Conservation (phyloP, 2,113 vertebrate genomes). For the Pleuronectes platessa region DNA sequence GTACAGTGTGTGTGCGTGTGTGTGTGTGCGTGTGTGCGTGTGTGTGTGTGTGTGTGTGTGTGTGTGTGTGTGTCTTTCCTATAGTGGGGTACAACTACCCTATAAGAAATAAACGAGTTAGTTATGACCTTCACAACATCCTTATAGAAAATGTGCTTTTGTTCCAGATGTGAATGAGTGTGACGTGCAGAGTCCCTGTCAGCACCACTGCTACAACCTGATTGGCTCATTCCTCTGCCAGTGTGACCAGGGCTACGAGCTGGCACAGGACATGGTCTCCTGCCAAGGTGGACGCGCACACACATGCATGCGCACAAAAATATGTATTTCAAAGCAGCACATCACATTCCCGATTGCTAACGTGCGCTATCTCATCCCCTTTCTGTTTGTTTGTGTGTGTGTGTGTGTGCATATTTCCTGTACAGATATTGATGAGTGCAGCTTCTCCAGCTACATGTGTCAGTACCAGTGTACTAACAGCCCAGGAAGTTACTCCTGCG, state of each 20-base stretch:
- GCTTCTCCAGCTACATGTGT: conserved; percentile 91
- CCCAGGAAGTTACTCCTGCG: conserved; percentile 91
- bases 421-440: conserved; percentile 93
- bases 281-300: conserved; percentile 87
- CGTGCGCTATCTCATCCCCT: background rate
- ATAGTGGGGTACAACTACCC: background rate
- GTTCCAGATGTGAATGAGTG: conserved; percentile 94
- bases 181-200: conserved; percentile 89
- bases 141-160: conserved; percentile 46
- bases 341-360: background rate
- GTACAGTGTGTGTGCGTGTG: conserved; percentile 8
- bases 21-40: conserved; percentile 12
- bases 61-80: conserved; percentile 10
- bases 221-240: conserved; percentile 94
- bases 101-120: background rate
- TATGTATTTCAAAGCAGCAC: background rate
- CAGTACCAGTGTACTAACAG: conserved; percentile 94
- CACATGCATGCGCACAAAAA: conserved; percentile 8
- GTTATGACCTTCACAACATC: background rate
- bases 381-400: conserved; percentile 4
- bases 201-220: conserved; percentile 94
- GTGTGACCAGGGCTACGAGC: conserved; percentile 93
- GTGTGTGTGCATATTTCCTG: conserved; percentile 12
- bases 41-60: background rate
- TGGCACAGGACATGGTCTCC: conserved; percentile 88